Evolutionary conservation across 2,888 invertebrate species (phyloP), one percentile per base, ranked within the genome.

Genomic region (Pammene fasciana): DNA sequence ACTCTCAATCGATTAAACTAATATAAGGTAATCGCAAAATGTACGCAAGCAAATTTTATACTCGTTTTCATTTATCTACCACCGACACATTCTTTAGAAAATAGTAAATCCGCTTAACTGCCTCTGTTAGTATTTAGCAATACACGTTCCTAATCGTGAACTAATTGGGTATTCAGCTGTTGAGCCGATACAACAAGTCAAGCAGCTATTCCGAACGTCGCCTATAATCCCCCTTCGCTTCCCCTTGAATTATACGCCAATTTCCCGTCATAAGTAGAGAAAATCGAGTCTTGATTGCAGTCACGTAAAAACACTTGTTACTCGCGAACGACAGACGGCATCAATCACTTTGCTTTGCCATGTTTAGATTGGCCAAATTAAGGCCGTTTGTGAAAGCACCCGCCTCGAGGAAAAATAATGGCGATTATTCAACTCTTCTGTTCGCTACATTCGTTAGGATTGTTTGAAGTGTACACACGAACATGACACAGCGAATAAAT

Each of bases 361-460:
- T 88, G 87, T 87, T 88, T 87, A 85, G 86, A 89, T 88, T 88
- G 84, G 81, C 81, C 82, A 85, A 89, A 89, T 88, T 86, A 88
- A 82, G 83, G 84, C 78, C 78, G 80, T 83, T 78, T 81, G 81
- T 78, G 79, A 79, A 80, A 82, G 78, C 78, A 76, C 73, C 73
- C 78, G 82, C 81, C 79, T 78, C 75, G 78, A 75, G 78, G 86
- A 86, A 87, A 86, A 86, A 89, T 87, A 86, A 87, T 83, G 82
- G 81, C 78, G 80, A 87, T 88, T 82, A 87, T 85, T 88, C 86
- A 85, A 83, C 82, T 83, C 80, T 79, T 81, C 73, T 68, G 67
- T 76, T 79, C 73, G 75, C 75, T 74, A 75, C 72, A 72, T 75
- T 76, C 67, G 67, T 71, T 67, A 71, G 71, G 43, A 68, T 68